Conservation (phyloP, 1,140 invertebrate species). For the Cephus cinctus region DNA sequence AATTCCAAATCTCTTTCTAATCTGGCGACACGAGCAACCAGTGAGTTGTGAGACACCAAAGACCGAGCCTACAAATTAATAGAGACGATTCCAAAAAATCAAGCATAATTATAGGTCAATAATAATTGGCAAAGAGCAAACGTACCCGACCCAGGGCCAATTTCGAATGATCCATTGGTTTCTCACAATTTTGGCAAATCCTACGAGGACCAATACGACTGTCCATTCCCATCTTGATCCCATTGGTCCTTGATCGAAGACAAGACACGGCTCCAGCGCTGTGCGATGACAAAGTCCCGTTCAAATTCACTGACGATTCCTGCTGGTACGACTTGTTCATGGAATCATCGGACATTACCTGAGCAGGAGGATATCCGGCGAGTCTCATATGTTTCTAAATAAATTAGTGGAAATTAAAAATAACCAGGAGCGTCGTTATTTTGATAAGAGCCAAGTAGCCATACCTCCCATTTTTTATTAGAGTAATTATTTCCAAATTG, state of each 20-base stretch:
- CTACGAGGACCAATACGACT: neutral
- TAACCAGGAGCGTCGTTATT: neutral
- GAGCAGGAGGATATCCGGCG: neutral
- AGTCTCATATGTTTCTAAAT: neutral
- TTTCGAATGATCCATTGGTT: neutral
- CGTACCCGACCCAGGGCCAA: neutral
- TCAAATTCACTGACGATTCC: too few relatives aligned
- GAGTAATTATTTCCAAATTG: constrained; percentile 4
- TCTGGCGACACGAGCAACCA: constrained; percentile 12
- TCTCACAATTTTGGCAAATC: neutral
- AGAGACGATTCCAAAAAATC: neutral
- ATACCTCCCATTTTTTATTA: neutral
- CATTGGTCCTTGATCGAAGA: neutral
- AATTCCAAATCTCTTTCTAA: constrained; percentile 14
- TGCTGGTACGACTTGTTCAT: too few relatives aligned
- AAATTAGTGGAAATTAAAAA: neutral
- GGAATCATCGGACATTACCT: neutral
- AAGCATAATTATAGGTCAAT: neutral
- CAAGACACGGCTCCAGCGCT: neutral
- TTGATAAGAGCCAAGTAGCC: neutral
- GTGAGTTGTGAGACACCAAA: constrained; percentile 13
- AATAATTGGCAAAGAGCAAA: neutral
- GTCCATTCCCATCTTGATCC: neutral
- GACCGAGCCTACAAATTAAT: neutral
- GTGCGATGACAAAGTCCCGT: too few relatives aligned